Conservation (phyloP, 2,113 vertebrate genomes). For the Apteryx owenii region DNA sequence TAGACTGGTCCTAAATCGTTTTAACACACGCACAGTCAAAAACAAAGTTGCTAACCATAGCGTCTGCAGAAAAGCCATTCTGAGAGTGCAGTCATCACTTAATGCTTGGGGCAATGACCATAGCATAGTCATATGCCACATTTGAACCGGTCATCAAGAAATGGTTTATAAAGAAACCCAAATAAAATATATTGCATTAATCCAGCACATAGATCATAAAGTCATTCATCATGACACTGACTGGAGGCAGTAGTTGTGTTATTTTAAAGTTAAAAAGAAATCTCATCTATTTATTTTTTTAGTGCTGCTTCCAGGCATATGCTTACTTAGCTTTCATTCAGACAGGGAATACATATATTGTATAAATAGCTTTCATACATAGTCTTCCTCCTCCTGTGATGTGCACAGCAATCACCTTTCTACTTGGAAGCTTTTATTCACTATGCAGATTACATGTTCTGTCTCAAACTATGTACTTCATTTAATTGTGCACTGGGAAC, state of each 20-base stretch:
- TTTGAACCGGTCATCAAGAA: neutral
- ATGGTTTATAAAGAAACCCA: neutral
- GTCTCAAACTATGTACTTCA: neutral
- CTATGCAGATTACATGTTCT: neutral
- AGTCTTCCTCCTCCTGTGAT: conserved; percentile 1
- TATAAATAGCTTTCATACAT: conserved; percentile 28
- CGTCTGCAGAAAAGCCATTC: neutral
- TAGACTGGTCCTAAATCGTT: neutral
- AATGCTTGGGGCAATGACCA: neutral
- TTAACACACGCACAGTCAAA: neutral
- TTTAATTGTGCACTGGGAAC: conserved; percentile 15
- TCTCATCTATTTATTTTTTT: conserved; percentile 43
- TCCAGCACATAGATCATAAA: neutral
- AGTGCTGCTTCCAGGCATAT: conserved; percentile 42
- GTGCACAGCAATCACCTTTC: conserved; percentile 20
- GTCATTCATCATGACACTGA: conserved; percentile 13
- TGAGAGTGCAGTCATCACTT: neutral
- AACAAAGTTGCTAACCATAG: neutral
- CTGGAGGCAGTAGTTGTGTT: conserved; percentile 13
- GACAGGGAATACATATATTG: conserved; percentile 47
- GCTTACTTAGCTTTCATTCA: conserved; percentile 46
- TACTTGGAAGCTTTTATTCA: conserved; percentile 31
- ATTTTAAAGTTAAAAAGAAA: conserved; percentile 46
- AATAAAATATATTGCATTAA: conserved; percentile 21
- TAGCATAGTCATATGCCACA: neutral